Evolutionary conservation across 2,888 invertebrate species (phyloP).

Genomic region (Muscina levida): DNA sequence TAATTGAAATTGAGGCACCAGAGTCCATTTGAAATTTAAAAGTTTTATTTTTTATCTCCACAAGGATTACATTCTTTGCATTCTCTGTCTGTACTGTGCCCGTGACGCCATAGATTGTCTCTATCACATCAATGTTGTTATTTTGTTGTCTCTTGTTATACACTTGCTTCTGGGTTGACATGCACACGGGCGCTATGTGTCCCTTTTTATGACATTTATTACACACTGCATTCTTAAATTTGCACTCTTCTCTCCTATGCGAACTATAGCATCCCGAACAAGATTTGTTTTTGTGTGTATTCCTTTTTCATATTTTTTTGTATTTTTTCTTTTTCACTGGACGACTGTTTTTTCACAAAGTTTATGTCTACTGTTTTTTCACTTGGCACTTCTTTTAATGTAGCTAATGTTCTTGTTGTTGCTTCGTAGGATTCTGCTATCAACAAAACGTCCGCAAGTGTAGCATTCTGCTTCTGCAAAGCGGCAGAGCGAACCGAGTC

Average conservation of each 20-base stretch:
- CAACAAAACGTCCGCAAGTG: constrained; percentile 46
- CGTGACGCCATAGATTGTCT: constrained; percentile 34
- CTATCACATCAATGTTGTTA: constrained; percentile 2
- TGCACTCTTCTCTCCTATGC: constrained; percentile 40
- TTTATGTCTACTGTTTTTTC: constrained; percentile 19
- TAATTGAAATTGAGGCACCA: constrained; percentile 60
- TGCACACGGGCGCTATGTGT: constrained; percentile 10
- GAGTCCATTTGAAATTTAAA: constrained; percentile 63
- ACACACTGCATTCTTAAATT: constrained; percentile 54
- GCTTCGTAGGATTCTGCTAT: constrained; percentile 57
- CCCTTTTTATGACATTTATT: constrained; percentile 47
- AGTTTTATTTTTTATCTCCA: constrained; percentile 25
- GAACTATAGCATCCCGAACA: constrained; percentile 21
- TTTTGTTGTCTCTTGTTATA: not conserved
- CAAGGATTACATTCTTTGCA: constrained; percentile 38
- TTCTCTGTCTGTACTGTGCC: constrained; percentile 32
- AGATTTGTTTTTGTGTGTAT: constrained; percentile 19
- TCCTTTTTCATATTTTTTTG: constrained; percentile 18
- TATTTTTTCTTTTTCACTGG: not conserved
- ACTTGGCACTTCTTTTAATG: constrained; percentile 36
- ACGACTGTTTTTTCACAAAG: not conserved
- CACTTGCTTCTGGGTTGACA: not conserved
- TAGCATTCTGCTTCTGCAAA: constrained; percentile 51
- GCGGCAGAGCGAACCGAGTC: constrained; percentile 54
- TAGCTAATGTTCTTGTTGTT: constrained; percentile 56